Evolutionary conservation across 2,797 vertebrate genomes (phyloP), one percentile per base, ranked within the genome.

Genomic region (Chaetophractus vellerosus): DNA sequence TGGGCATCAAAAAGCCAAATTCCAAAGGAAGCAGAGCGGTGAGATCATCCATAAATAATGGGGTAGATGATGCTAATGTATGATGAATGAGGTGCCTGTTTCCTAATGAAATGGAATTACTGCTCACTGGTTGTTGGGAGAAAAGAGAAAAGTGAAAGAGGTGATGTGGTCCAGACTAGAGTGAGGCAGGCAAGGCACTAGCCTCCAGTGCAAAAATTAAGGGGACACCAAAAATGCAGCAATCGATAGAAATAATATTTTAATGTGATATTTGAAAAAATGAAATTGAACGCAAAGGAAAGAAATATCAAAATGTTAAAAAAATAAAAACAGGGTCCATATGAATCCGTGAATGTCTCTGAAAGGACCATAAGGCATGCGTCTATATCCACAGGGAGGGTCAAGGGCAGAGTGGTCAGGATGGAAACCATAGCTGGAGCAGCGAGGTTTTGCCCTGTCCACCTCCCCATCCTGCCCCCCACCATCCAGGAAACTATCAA

Each of bases 401-500:
- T 95, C 18, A 41, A 36, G 5, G 21, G 41, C 52, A 45, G n/a
- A 38, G 6, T 21, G 24, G 3, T 50, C 9, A 41, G 38, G 19
- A 36, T 12, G 31, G 23, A 79, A 61, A 38, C 15, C 26, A 24
- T 52, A 45, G 7, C 41, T 2, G 6, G 6, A 14, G 23, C 11
- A 26, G 12, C 2, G 18, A 38, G 9, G 5, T 68, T 68, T 85
- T 88, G 12, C 26, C 12, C 33, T 18, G 14, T 55, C 7, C 68
- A 18, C 0, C 1, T 5, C 31, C 2, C 21, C 41, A 45, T 6
- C 52, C 9, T 8, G 9, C 7, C 5, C 41, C 18, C 68, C 21
- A 76, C 6, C 80, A 31, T n/a, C n/a, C 48, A 36, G 41, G 45
- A 10, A 19, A 31, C 15, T 6, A 0, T 55, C 52, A 68, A 6